Percentiles rank a stretch among this genome's conserved stretches.
phyloP scores from a whole-genome alignment of 37 sponge, comb jelly and placozoan species.

The Agelas oroides region DNA sequence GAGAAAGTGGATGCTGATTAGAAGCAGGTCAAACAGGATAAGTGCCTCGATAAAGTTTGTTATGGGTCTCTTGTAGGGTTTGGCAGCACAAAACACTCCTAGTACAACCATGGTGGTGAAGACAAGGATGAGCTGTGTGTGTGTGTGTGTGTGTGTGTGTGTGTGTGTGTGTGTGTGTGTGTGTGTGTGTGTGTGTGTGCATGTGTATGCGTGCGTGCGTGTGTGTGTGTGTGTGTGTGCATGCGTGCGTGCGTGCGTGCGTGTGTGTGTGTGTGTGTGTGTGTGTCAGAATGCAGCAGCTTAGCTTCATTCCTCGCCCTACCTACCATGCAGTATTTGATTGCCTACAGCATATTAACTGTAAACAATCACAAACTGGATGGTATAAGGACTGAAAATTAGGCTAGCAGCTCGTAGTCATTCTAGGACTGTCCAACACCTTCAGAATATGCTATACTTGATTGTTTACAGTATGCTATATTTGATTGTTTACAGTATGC shows the following conservation, averaged over 20 bases:
- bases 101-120: conserved; percentile 20
- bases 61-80: conserved; percentile 31
- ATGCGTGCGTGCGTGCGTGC: conserved; percentile 51
- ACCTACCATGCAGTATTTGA: no score
- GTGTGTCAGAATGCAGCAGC: no score
- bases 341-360: no score
- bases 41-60: conserved; percentile 49
- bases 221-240: conserved; percentile 58
- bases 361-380: no score
- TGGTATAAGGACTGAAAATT: no score
- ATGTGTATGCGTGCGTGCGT: conserved; percentile 13
- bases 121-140: conserved; percentile 8
- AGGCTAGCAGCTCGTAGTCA: no score
- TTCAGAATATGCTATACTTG: no score
- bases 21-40: conserved; percentile 45
- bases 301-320: no score
- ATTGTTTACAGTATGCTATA: no score
- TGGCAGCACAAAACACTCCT: background rate
- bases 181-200: conserved; percentile 13
- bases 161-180: conserved; percentile 42
- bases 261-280: background rate
- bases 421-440: no score
- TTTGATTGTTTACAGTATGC: no score
- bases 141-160: background rate
- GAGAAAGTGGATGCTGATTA: conserved; percentile 17